A percentile compares a stretch with the other conserved stretches of the same genome.
Evolutionary conservation across 2,888 invertebrate species (phyloP).

Genomic region (Taphrorychus bicolor): DNA sequence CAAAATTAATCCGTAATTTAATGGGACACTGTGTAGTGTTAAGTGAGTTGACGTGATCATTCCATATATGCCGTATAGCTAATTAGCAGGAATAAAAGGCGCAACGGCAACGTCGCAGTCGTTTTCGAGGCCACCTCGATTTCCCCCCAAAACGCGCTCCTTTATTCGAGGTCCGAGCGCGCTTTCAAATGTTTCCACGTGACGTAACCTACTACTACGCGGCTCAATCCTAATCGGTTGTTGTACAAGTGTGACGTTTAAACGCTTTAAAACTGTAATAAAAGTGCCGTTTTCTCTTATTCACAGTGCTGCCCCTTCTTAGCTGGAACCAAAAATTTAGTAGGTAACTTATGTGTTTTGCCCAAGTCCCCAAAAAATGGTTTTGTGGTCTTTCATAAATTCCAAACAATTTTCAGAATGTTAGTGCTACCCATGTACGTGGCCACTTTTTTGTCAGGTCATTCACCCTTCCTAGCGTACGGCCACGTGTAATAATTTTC

Average conservation of each 20-base stretch:
- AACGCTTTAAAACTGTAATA: too few relatives aligned
- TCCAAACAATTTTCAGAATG: too few relatives aligned
- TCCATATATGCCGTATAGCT: background rate
- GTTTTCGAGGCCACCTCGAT: slow-evolving; percentile 34
- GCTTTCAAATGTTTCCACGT: slow-evolving; percentile 8
- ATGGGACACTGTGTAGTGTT: too few relatives aligned
- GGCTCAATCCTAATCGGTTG: background rate
- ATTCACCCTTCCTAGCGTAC: slow-evolving; percentile 45
- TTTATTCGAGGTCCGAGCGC: slow-evolving; percentile 27
- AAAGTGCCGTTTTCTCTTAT: background rate
- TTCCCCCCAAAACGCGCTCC: slow-evolving; percentile 28
- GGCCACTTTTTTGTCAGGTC: slow-evolving; percentile 49
- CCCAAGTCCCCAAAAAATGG: too few relatives aligned
- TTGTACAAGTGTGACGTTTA: slow-evolving; percentile 43
- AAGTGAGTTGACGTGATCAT: too few relatives aligned
- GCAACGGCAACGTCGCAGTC: slow-evolving; percentile 19
- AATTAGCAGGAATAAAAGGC: background rate
- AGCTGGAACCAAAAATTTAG: too few relatives aligned
- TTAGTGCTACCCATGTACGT: background rate
- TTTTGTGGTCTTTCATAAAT: too few relatives aligned
- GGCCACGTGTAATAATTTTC: slow-evolving; percentile 54
- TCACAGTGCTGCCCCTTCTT: too few relatives aligned
- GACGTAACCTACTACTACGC: background rate
- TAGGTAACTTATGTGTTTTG: too few relatives aligned
- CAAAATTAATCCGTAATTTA: too few relatives aligned